Evolutionary conservation across 2,888 invertebrate genomes (phyloP), one percentile per base, ranked within the genome.

Genomic region (Apodemia mormo): DNA sequence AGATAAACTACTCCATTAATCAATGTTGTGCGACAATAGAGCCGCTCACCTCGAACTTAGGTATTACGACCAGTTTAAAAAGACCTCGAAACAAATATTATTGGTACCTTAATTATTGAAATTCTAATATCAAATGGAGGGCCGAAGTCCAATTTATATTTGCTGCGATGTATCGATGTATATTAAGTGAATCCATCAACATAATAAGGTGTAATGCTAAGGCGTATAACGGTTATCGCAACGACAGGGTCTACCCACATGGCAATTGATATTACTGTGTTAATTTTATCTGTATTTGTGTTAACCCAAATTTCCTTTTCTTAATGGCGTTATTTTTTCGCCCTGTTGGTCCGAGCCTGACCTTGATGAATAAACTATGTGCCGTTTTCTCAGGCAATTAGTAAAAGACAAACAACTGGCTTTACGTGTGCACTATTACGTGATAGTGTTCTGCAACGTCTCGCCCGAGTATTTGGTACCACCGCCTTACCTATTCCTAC

Each of bases 1-100:
- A 90, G 90, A 92, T 92, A 91, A 90, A 90, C 90, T 89, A 88
- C 83, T 76, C 81, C 86, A 92, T 93, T 90, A 91, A 91, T 92
- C 92, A 92, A 92, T 89, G 81, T 80, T 76, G 74, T 80, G 81
- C 85, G 85, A 92, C 91, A 93, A 92, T 92, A 77, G 88, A 77
- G 78, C 84, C 87, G 88, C 87, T 85, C 82, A 88, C 88, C 87
- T 90, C 85, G 84, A 85, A 83, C 78, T 76, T 85, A 84, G 76
- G 77, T 76, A 73, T 76, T 71, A 66, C 73, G 69, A 76, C 89
- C 85, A 88, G 58, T 71, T n/a, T 80, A 77, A 30, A 30, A 14
- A 80, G 87, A 85, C 74, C 86, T 75, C 70, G 74, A 66, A 73
- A 75, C 71, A 70, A 66, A 65, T 72, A 75, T 71, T 71, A 65